Evolutionary conservation across 2,888 invertebrate species (phyloP).

Genomic region (Noctua comes): DNA sequence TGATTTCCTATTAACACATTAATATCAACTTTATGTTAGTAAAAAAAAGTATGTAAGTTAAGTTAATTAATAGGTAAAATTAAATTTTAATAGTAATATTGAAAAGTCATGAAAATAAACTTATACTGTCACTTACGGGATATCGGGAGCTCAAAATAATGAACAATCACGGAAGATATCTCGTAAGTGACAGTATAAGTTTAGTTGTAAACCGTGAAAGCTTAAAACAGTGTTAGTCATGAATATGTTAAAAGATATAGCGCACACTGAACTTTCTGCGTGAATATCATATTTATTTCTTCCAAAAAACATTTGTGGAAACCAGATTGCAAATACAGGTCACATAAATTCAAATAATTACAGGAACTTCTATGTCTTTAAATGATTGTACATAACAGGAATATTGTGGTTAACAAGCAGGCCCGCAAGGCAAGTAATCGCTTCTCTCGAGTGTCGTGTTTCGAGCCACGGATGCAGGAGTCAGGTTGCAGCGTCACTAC

Average conservation of each 20-base stretch:
- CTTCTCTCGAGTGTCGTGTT: slow-evolving; percentile 72
- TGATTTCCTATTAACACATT: neutral
- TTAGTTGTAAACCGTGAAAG: too few relatives aligned
- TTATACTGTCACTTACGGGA: too few relatives aligned
- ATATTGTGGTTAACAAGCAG: slow-evolving; percentile 33
- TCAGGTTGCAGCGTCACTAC: slow-evolving; percentile 70
- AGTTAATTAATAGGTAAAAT: too few relatives aligned
- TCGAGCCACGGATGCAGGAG: slow-evolving; percentile 64
- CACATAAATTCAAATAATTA: neutral
- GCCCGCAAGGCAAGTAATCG: slow-evolving; percentile 43
- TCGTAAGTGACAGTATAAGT: too few relatives aligned
- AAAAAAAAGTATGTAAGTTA: neutral
- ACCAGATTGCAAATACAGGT: neutral
- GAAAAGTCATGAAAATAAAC: too few relatives aligned
- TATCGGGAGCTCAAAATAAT: too few relatives aligned
- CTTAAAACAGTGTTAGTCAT: too few relatives aligned
- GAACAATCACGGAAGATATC: too few relatives aligned
- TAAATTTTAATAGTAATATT: too few relatives aligned
- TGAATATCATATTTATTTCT: neutral
- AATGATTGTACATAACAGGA: slow-evolving; percentile 14
- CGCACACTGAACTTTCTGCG: too few relatives aligned
- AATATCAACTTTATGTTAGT: neutral
- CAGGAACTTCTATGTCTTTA: neutral
- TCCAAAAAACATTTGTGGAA: neutral
- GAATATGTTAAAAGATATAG: neutral